These are phyloP conservation scores for Atlantisia rogersi DNA, from an alignment of 2,113 vertebrate species.

Conservation along the genomic window DNA sequence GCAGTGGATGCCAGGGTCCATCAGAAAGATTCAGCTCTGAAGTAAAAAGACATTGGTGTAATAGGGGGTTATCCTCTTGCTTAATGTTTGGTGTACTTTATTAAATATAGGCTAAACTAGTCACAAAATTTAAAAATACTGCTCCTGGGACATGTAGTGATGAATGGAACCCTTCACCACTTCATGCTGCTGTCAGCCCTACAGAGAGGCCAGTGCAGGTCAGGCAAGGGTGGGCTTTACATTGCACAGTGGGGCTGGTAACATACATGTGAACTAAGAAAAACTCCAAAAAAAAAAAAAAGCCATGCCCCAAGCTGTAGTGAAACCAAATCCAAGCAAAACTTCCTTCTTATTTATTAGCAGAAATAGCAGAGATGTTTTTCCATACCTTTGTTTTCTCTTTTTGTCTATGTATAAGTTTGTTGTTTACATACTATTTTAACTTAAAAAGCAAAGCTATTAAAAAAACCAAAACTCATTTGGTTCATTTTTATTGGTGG, in stretches of 20 bases:
- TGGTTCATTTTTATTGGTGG: not conserved
- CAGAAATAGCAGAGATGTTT: slow-evolving; percentile 16
- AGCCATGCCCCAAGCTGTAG: not conserved
- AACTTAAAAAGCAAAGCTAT: not conserved
- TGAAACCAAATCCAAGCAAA: not conserved
- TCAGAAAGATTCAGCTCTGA: not conserved
- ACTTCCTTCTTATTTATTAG: slow-evolving; percentile 60
- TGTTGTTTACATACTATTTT: slow-evolving; percentile 1
- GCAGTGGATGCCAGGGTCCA: not conserved
- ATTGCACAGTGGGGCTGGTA: not conserved
- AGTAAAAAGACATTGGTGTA: not conserved
- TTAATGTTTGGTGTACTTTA: not conserved
- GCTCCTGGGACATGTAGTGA: not conserved
- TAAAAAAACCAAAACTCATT: not conserved
- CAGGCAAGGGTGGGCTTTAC: not conserved
- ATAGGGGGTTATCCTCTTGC: not conserved
- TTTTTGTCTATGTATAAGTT: slow-evolving; percentile 29
- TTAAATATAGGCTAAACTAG: not conserved
- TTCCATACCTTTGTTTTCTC: not conserved
- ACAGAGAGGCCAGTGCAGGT: not conserved
- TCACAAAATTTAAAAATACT: not conserved
- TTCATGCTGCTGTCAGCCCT: not conserved
- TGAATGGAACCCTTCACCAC: not conserved
- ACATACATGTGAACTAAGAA: not conserved
- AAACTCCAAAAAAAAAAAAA: not conserved